Percentiles rank a stretch among this genome's conserved stretches.
Evolutionary conservation across 2,888 invertebrate genomes (phyloP).

Genomic region (Megaustenia siamemsis): DNA sequence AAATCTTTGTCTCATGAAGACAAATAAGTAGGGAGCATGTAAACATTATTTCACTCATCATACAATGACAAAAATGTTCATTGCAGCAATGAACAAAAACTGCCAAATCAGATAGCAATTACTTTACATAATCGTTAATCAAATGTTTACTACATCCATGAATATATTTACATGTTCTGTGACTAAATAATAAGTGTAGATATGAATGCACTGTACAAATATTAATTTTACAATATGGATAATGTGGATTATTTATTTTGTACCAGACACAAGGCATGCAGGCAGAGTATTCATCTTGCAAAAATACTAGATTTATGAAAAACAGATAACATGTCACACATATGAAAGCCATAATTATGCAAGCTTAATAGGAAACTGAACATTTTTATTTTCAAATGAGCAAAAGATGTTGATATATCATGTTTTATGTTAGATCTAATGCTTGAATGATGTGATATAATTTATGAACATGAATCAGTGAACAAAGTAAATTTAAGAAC

Average conservation of each 20-base stretch:
- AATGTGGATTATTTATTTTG: neutral
- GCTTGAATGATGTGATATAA: neutral
- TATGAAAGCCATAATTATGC: neutral
- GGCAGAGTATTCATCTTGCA: conserved; percentile 22
- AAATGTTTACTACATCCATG: no score
- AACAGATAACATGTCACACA: neutral
- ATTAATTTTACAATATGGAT: neutral
- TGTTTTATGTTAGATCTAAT: neutral
- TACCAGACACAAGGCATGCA: neutral
- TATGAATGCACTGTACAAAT: neutral
- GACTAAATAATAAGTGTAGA: neutral
- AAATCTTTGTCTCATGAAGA: no score
- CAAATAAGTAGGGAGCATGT: no score
- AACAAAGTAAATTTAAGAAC: neutral
- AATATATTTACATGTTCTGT: neutral
- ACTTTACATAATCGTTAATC: no score
- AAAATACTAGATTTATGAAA: neutral
- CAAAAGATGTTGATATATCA: neutral
- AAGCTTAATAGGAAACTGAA: neutral
- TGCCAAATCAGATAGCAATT: no score
- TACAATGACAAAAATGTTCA: no score
- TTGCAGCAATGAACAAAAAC: no score
- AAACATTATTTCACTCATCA: no score
- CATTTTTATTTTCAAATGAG: no score
- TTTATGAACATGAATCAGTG: neutral